These are phyloP conservation scores for Diachasmimorpha longicaudata DNA, from an alignment of 1,140 invertebrate species.

Conservation along the genomic window DNA sequence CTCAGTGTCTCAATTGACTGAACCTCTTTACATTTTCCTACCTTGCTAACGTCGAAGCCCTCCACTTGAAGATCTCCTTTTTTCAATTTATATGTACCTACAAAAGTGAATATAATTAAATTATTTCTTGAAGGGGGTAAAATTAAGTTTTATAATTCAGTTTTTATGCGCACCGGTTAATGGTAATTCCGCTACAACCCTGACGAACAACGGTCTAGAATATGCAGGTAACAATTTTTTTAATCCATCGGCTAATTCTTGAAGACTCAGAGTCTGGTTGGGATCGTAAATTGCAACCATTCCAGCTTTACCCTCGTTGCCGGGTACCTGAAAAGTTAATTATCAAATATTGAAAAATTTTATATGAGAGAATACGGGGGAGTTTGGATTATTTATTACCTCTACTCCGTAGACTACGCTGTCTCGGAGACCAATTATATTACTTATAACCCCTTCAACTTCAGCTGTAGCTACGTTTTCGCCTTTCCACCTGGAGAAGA, in stretches of 20 bases:
- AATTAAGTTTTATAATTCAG: conserved; percentile 51
- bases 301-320: conserved; percentile 90
- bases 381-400: conserved; percentile 59
- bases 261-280: conserved; percentile 70
- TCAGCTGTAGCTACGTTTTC: conserved; percentile 98
- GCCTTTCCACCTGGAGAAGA: conserved; percentile 77
- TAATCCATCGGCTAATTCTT: conserved; percentile 69
- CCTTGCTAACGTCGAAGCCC: conserved; percentile 71
- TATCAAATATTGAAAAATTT: conserved; percentile 34
- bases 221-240: conserved; percentile 79
- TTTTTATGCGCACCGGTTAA: conserved; percentile 72
- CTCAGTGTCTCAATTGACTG: not conserved
- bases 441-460: conserved; percentile 91
- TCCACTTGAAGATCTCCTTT: conserved; percentile 84
- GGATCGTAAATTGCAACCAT: conserved; percentile 93
- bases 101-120: conserved; percentile 9
- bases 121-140: not conserved
- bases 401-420: conserved; percentile 87
- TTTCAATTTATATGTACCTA: conserved; percentile 89
- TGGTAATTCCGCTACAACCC: conserved; percentile 79
- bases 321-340: conserved; percentile 67
- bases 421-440: conserved; percentile 76
- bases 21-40: conserved; percentile 17
- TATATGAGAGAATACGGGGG: not conserved
- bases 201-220: conserved; percentile 88